Conservation (phyloP, 2,113 vertebrate species). For the Nothobranchius furzeri region DNA sequence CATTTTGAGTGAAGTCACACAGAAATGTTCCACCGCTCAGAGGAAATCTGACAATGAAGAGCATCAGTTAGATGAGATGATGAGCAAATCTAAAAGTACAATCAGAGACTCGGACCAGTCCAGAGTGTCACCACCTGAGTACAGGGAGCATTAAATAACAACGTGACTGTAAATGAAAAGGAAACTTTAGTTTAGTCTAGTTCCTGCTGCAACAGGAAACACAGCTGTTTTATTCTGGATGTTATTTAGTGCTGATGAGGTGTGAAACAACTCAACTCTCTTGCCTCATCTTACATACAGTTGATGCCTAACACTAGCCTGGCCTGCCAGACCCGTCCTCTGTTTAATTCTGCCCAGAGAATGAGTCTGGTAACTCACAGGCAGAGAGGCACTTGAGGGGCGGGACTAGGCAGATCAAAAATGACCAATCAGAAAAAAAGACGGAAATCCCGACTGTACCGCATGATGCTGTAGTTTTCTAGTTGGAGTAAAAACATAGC, state of each 20-base stretch:
- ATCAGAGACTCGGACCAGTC: not conserved
- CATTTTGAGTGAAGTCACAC: constrained; percentile 63
- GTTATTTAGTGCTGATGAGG: not conserved
- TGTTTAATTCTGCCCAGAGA: no score
- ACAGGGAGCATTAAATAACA: not conserved
- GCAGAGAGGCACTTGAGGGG: no score
- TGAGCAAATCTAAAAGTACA: not conserved
- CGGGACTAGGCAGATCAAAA: no score
- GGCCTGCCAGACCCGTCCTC: no score
- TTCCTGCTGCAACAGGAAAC: not conserved
- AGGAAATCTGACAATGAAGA: constrained; percentile 23
- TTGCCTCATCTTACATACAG: not conserved
- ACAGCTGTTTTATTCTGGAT: not conserved
- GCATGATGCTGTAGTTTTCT: no score
- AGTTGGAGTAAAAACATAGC: no score
- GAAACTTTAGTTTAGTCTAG: no score
- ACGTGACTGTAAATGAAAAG: not conserved
- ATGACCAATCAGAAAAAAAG: no score
- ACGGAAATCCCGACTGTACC: no score
- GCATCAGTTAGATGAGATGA: not conserved
- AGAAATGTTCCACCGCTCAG: constrained; percentile 42
- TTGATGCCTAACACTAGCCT: not conserved
- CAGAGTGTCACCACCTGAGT: not conserved
- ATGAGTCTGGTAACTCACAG: no score
- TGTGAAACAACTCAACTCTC: not conserved